Base-by-base conservation (phyloP, 2,797 vertebrate genomes). In the Centropyge bicolor region DNA sequence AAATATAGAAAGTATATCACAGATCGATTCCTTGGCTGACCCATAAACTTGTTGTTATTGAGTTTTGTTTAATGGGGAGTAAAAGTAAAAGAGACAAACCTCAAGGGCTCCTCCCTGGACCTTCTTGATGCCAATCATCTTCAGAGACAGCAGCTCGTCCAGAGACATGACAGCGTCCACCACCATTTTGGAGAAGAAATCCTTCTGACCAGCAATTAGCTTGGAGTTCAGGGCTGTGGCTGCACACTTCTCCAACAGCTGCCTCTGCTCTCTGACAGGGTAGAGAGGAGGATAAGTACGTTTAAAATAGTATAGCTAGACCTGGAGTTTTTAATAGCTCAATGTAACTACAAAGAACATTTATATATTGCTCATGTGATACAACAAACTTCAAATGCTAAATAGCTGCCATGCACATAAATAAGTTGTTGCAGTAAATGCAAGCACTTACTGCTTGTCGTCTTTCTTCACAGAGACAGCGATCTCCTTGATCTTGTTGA, bases 121-220 rank as follows among this genome's bases (percentile, higher is more conserved):
- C 88, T 99, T 99, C 96, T 99, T 99, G 80, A 99, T 97, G 40
- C 98, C 98, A 0, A 99, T 99, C 97, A 99, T 99, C 90, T 99
- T 99, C 78, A 99, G 96, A 56, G 97, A 97, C 88, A 99, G 88
- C 89, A 99, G 91, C 14, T 98, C 97, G 0, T 99, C 98, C 36
- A 99, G 90, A 93, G 97, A 96, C 94, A 95, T 95, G 81, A 99
- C 98, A 0, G 98, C 98, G 0, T 99, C 97, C 35, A 99, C 98
- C 27, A 99, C 98, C 96, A 99, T 98, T 86, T 95, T 95, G 76
- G 97, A 97, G 65, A 99, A 99, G 89, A 99, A 98, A 0, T 93
- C 96, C 84, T 99, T 99, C 91, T 98, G 97, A 51, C 95, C 95
- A 0, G 98, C 97, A 35, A 99, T 98, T 19, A 99, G 95, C 86